Percentiles rank a stretch among this genome's conserved stretches.
Conservation (phyloP, 2,113 vertebrate genomes). For the Takifugu flavidus region DNA sequence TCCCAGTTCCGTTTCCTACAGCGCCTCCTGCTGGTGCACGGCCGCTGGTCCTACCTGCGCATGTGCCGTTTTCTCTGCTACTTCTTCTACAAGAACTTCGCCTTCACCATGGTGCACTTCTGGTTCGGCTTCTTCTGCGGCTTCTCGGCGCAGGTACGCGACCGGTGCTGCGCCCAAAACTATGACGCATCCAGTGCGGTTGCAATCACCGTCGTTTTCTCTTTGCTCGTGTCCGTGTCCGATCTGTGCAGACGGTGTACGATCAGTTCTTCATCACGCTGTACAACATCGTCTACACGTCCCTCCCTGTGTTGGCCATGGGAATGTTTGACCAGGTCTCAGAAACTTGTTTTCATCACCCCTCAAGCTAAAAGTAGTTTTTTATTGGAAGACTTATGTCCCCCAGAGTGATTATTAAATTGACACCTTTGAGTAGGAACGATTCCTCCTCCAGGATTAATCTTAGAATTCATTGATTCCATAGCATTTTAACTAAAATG, state of each 20-base stretch:
- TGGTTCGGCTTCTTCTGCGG: conserved; percentile 98
- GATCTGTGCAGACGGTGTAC: conserved; percentile 84
- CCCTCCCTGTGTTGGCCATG: conserved; percentile 94
- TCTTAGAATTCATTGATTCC: too few relatives aligned
- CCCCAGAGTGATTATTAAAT: too few relatives aligned
- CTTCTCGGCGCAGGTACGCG: conserved; percentile 89
- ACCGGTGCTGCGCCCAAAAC: too few relatives aligned
- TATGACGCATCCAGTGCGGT: neutral
- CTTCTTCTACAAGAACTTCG: conserved; percentile 98
- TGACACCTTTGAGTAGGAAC: too few relatives aligned
- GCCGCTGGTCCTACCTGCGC: conserved; percentile 95
- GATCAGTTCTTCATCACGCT: conserved; percentile 97
- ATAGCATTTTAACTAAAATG: too few relatives aligned
- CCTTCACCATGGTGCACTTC: conserved; percentile 99
- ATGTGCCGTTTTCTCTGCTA: conserved; percentile 98
- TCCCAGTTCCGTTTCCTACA: conserved; percentile 95
- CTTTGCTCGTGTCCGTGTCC: neutral
- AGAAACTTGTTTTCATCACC: neutral
- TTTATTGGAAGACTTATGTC: too few relatives aligned
- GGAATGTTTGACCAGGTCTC: conserved; percentile 93
- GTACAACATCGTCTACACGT: conserved; percentile 95
- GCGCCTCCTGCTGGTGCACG: conserved; percentile 91
- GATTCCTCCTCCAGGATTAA: too few relatives aligned
- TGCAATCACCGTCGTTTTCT: neutral
- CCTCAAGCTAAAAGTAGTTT: too few relatives aligned